These are phyloP conservation scores for Patella pellucida DNA, from an alignment of 2,888 invertebrate species.

Conservation along the genomic window DNA sequence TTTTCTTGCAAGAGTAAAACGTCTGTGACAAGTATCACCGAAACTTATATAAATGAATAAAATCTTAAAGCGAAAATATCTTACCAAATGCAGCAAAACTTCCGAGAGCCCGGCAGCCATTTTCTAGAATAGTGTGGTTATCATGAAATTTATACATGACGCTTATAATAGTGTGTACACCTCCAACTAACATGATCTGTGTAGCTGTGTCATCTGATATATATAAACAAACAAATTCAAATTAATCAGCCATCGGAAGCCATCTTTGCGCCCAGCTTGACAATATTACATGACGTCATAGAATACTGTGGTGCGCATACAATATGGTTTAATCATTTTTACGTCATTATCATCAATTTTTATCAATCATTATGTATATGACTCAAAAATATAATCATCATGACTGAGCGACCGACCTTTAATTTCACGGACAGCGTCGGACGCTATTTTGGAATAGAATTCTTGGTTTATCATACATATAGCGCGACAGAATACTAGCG, in stretches of 20 bases:
- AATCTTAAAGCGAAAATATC: not conserved
- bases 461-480: no score
- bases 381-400: no score
- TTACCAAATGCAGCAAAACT: conserved; percentile 57
- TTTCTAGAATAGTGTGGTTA: conserved; percentile 48
- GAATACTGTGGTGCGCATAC: not conserved
- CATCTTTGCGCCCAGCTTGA: conserved; percentile 2
- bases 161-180: conserved; percentile 56
- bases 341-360: no score
- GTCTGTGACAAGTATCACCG: no score
- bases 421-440: no score
- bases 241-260: not conserved
- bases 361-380: no score
- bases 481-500: no score
- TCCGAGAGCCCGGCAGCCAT: conserved; percentile 55
- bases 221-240: not conserved
- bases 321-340: not conserved
- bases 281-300: not conserved
- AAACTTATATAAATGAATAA: no score
- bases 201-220: conserved; percentile 46
- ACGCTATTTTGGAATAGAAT: no score
- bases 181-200: conserved; percentile 56
- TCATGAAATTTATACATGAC: conserved; percentile 47
- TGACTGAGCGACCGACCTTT: no score
- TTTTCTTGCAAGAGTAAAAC: no score